Base-by-base conservation (phyloP, 2,113 vertebrate species). In the Nerophis lumbriciformis region DNA sequence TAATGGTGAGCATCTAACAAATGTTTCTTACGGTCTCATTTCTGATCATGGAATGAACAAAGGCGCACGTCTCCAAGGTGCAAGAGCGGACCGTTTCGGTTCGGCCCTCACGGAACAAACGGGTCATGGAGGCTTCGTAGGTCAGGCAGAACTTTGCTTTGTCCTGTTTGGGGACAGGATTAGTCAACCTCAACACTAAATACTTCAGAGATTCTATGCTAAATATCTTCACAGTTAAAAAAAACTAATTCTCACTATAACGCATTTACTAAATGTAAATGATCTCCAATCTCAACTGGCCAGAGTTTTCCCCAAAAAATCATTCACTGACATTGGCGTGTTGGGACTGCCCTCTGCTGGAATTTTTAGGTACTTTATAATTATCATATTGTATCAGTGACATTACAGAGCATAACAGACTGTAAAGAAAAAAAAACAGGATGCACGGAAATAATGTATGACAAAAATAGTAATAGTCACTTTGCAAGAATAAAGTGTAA, bases 61-160 rank as follows among this genome's bases (percentile, higher is more conserved):
- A 98, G 6, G 78, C 69, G 61, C 93, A 93, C 0, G 93, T 92
- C 69, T 99, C 92, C 0, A 69, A 1, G 0, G 94, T 95, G 70
- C 97, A 99, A 0, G 97, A 98, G 1, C 97, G 95, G 58, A 99
- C 96, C 0, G 97, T 99, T 87, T 99, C 97, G 0, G 97, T 99
- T 56, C 97, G 89, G 50, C 97, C 97, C 69, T 99, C 97, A 15
- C 95, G 91, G 90, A 94, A 99, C 63, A 98, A 73, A n/a, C 97
- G 94, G 0, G 97, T 99, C 97, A 99, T 99, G 61, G 97, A 99
- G 3, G 97, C 95, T 68, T 99, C 97, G 0, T 98, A 99, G 0
- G 97, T 98, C 75, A 98, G 87, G 76, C 91, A 98, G 81, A 99
- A 99, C 66, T 94, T 95, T 12, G 91, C 90, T 90, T 96, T 99